These are phyloP conservation scores for Cataglyphis rosenhaueri DNA, from an alignment of 2,888 invertebrate species.

Conservation along the genomic window DNA sequence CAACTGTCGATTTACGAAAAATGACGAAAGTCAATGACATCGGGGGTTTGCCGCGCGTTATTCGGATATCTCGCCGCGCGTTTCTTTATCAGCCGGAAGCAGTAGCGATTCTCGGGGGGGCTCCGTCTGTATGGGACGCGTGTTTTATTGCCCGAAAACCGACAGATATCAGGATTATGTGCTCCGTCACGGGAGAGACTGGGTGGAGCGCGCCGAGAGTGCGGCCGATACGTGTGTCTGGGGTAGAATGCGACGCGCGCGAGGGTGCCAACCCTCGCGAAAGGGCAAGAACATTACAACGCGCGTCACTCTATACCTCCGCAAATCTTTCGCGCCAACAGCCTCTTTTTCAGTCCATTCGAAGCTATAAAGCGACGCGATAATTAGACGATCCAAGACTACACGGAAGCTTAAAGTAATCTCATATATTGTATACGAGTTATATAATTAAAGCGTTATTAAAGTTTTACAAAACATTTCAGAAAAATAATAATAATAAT, in stretches of 20 bases:
- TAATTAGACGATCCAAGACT: not conserved
- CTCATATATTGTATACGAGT: not conserved
- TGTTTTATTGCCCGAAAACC: slow-evolving; percentile 89
- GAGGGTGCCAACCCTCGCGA: slow-evolving; percentile 47
- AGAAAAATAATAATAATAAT: not conserved
- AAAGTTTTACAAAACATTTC: not conserved
- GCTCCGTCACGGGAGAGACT: slow-evolving; percentile 65
- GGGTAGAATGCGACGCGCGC: slow-evolving; percentile 42
- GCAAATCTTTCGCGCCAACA: slow-evolving; percentile 37
- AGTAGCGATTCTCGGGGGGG: slow-evolving; percentile 78
- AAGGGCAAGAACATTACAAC: slow-evolving; percentile 42
- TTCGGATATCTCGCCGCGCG: slow-evolving; percentile 79
- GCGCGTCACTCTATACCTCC: slow-evolving; percentile 39
- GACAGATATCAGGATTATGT: slow-evolving; percentile 87
- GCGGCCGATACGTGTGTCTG: slow-evolving; percentile 41
- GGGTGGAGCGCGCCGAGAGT: slow-evolving; percentile 21
- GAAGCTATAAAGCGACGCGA: not conserved
- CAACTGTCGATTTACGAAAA: slow-evolving; percentile 50
- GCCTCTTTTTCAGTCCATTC: not conserved
- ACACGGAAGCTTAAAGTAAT: not conserved
- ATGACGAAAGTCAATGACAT: slow-evolving; percentile 39
- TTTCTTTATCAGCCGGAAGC: slow-evolving; percentile 83
- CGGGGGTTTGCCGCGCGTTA: slow-evolving; percentile 53
- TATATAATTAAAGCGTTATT: not conserved
- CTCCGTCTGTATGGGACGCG: slow-evolving; percentile 81